Evolutionary conservation across 2,113 vertebrate genomes (phyloP).

Genomic region (Pelecanus crispus): DNA sequence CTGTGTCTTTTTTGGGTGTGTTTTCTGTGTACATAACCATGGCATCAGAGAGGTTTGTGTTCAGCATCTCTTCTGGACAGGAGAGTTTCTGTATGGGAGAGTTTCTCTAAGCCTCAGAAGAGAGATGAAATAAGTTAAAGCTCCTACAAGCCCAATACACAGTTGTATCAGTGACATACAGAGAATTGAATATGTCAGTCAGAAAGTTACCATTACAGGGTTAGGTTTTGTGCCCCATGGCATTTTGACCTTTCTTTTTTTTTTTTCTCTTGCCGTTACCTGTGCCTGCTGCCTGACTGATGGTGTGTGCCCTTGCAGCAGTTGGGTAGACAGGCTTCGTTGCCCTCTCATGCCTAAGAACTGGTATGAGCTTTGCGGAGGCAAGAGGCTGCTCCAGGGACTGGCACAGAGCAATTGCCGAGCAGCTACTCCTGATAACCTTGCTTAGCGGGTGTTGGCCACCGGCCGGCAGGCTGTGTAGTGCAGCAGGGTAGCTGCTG

Average conservation of each 20-base stretch:
- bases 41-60: background rate
- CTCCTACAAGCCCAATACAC: background rate
- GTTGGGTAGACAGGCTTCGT: background rate
- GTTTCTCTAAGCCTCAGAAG: background rate
- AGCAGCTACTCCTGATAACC: background rate
- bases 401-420: fast-evolving
- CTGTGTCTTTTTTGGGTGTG: background rate
- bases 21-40: background rate
- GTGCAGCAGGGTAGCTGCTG: background rate
- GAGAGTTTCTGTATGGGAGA: background rate
- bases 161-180: background rate
- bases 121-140: background rate
- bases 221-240: background rate
- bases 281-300: background rate
- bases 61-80: background rate
- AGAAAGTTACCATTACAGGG: background rate
- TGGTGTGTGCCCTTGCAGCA: background rate
- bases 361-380: background rate
- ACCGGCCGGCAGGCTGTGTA: background rate
- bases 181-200: background rate
- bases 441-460: background rate
- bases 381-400: background rate
- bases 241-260: background rate
- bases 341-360: background rate
- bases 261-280: background rate